Base-by-base conservation (phyloP, 2,797 vertebrate genomes). In the Peromyscus aztecus region DNA sequence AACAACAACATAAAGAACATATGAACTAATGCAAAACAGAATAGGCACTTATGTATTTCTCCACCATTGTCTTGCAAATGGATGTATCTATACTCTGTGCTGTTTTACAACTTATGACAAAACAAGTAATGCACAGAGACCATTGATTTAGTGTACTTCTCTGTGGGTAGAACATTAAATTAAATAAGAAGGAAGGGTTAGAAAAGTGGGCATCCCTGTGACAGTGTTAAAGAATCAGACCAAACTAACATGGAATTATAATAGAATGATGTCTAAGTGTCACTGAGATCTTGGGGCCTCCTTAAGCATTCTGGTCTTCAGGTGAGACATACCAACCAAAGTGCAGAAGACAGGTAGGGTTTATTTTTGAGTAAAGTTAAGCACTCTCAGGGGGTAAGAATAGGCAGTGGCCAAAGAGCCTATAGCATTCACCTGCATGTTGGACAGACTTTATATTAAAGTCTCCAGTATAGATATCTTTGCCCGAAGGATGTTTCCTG, bases 211-310 rank as follows among this genome's bases (percentile, higher is more conserved):
- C 24, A 75, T 88, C 52, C 27, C 57, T 75, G 31, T 75, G 71
- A 73, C 21, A 59, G 0, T 43, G 24, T 85, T 63, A 86, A 90
- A 88, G 57, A 17, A 77, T 86, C 17, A 43, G 21, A 52, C 21
- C 55, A 92, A 49, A 34, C 67, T 63, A 94, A 82, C 17, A 52
- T 46, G 73, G 94, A 85, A 78, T 83, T 37, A 90, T 34, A 85
- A 49, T 34, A 46, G 21, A 89, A 4, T 3, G 29, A 24, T 73
- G 24, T 19, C 16, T n/a, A 10, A 61, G 5, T 73, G 49, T 46
- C 31, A 27, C 29, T 63, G 29, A 17, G 37, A n/a, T n/a, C 40
- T n/a, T 12, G 24, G 29, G 29, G 40, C 4, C 29, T 61, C 29
- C 57, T 34, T 77, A 1, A 77, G 40, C 34, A 88, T 40, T 9